These are phyloP conservation scores for Macrobrachium nipponense DNA, from an alignment of 1,140 invertebrate genomes.

Conservation along the genomic window DNA sequence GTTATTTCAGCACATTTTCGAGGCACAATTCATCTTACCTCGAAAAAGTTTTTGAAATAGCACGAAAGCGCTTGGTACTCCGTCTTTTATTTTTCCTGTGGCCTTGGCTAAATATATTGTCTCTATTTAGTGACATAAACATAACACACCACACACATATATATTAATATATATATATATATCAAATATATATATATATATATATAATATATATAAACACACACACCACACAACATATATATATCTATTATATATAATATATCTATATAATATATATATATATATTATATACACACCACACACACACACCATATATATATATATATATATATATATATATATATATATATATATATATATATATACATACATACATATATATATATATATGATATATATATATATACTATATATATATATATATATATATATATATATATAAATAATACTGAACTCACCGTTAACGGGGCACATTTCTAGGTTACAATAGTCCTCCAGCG, in stretches of 20 bases:
- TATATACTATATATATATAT: not conserved
- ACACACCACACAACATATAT: too few species aligned
- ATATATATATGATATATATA: not conserved
- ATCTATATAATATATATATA: not conserved
- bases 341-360: slow-evolving; percentile 23
- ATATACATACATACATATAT: slow-evolving; percentile 17
- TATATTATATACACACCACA: slow-evolving; percentile 24
- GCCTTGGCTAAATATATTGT: too few species aligned
- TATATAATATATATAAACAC: slow-evolving; percentile 14
- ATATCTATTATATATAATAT: too few species aligned
- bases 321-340: slow-evolving; percentile 26
- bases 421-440: not conserved
- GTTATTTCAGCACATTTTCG: too few species aligned
- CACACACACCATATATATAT: too few species aligned
- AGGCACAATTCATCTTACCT: too few species aligned
- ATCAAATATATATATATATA: not conserved
- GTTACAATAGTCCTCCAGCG: slow-evolving; percentile 63
- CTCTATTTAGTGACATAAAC: too few species aligned
- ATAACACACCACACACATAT: too few species aligned
- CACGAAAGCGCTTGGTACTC: too few species aligned
- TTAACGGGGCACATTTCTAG: slow-evolving; percentile 47
- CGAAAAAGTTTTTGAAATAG: too few species aligned
- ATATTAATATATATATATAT: too few species aligned
- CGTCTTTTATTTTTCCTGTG: too few species aligned
- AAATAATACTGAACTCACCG: slow-evolving; percentile 14